Percentiles rank a stretch among this genome's conserved stretches.
phyloP scores from a whole-genome alignment of 2,888 invertebrate genomes.

The Perithous albicinctus region DNA sequence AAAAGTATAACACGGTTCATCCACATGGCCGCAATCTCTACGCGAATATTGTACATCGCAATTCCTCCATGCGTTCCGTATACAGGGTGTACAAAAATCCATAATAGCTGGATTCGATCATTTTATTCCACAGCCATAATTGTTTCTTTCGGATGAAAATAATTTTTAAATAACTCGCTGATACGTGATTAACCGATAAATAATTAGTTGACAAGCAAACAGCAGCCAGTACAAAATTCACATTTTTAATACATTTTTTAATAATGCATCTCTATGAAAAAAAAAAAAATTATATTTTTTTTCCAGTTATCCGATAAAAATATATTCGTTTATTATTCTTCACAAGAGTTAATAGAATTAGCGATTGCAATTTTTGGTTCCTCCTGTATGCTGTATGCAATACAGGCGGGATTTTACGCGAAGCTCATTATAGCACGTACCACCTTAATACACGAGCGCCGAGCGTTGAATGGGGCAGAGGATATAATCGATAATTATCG shows the following conservation, averaged over 20 bases:
- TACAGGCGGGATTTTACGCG: conserved; percentile 48
- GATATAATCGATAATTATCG: conserved; percentile 68
- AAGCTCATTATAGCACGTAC: conserved; percentile 64
- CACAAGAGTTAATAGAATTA: neutral
- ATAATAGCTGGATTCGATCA: neutral
- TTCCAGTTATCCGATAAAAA: neutral
- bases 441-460: conserved; percentile 48
- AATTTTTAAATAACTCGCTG: neutral
- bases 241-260: too few species aligned
- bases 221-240: too few species aligned
- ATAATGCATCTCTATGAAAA: too few species aligned
- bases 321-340: neutral
- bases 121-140: neutral
- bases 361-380: conserved; percentile 17
- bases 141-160: neutral
- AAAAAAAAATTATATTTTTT: neutral
- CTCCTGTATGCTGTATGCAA: conserved; percentile 37
- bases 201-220: too few species aligned
- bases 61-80: neutral
- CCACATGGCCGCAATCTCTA: neutral
- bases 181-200: neutral
- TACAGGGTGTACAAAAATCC: neutral
- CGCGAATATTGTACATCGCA: neutral
- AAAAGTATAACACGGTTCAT: neutral
- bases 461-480: conserved; percentile 50